Percentiles rank a stretch among this genome's conserved stretches.
phyloP scores from a whole-genome alignment of 1,140 invertebrate genomes.

The Ericerus pela region DNA sequence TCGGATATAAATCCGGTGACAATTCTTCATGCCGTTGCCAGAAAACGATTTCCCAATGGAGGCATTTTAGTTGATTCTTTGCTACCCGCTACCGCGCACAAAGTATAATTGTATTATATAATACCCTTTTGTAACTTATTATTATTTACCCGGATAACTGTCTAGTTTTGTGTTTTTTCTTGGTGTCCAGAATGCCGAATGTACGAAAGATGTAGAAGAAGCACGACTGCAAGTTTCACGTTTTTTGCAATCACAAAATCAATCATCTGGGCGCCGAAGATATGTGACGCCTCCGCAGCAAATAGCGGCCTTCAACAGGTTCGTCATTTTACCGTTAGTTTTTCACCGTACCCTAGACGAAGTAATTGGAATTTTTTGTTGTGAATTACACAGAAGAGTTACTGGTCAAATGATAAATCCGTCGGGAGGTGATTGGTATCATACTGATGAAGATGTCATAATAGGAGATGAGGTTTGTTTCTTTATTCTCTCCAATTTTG shows the following conservation, averaged over 20 bases:
- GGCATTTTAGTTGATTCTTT: conserved; percentile 46
- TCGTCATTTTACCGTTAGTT: not conserved
- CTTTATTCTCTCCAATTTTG: not conserved
- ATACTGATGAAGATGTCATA: conserved; percentile 42
- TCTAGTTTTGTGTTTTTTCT: too few species aligned
- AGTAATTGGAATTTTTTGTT: not conserved
- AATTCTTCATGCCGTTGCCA: conserved; percentile 74
- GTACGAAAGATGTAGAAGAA: conserved; percentile 63
- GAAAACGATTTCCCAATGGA: conserved; percentile 40
- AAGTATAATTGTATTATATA: conserved; percentile 23
- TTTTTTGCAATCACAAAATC: conserved; percentile 66
- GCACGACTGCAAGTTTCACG: conserved; percentile 63
- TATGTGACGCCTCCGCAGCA: conserved; percentile 76
- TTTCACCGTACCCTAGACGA: not conserved
- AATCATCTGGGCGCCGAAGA: conserved; percentile 59
- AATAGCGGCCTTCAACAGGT: conserved; percentile 61
- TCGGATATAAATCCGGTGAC: conserved; percentile 73
- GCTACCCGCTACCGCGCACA: conserved; percentile 42
- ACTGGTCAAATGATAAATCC: conserved; percentile 44
- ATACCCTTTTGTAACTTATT: too few species aligned
- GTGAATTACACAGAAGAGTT: conserved; percentile 38
- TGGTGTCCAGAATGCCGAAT: conserved; percentile 40
- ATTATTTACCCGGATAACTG: not conserved
- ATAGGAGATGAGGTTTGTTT: conserved; percentile 43
- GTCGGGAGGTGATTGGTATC: conserved; percentile 38